phyloP scores from a whole-genome alignment of 1,140 invertebrate genomes.

The Gonatopus flavifemur region DNA sequence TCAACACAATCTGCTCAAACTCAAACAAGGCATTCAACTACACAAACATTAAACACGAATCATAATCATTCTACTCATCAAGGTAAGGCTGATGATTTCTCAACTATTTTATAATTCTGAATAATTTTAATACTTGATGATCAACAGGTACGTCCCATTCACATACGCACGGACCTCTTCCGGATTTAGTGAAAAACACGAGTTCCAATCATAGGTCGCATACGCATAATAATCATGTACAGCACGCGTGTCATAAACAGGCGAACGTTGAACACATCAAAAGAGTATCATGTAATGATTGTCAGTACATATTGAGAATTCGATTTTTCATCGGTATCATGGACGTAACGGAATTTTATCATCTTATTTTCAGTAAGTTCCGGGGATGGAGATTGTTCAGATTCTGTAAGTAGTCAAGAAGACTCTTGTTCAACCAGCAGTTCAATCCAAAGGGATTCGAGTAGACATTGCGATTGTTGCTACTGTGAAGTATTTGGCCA shows the following conservation, averaged over 20 bases:
- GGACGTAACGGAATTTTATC: neutral
- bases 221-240: slow-evolving; percentile 41
- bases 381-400: slow-evolving; percentile 53
- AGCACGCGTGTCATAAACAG: slow-evolving; percentile 52
- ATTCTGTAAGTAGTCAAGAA: slow-evolving; percentile 57
- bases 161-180: slow-evolving; percentile 39
- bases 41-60: slow-evolving; percentile 43
- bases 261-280: slow-evolving; percentile 57
- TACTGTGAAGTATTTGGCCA: slow-evolving; percentile 76
- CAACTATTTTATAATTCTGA: neutral
- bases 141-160: slow-evolving; percentile 40
- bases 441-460: slow-evolving; percentile 57
- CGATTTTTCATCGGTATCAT: neutral
- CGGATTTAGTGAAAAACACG: slow-evolving; percentile 41
- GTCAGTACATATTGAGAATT: slow-evolving; percentile 42
- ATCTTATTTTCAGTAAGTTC: slow-evolving; percentile 35
- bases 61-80: slow-evolving; percentile 42
- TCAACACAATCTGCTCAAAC: slow-evolving; percentile 31
- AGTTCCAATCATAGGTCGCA: slow-evolving; percentile 38
- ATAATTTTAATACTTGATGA: neutral
- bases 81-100: slow-evolving; percentile 20
- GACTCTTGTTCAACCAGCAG: slow-evolving; percentile 63
- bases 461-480: slow-evolving; percentile 71
- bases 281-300: slow-evolving; percentile 52
- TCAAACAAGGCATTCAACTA: slow-evolving; percentile 53